Base-by-base conservation (phyloP, 2,888 invertebrate species). In the Macropis europaea region DNA sequence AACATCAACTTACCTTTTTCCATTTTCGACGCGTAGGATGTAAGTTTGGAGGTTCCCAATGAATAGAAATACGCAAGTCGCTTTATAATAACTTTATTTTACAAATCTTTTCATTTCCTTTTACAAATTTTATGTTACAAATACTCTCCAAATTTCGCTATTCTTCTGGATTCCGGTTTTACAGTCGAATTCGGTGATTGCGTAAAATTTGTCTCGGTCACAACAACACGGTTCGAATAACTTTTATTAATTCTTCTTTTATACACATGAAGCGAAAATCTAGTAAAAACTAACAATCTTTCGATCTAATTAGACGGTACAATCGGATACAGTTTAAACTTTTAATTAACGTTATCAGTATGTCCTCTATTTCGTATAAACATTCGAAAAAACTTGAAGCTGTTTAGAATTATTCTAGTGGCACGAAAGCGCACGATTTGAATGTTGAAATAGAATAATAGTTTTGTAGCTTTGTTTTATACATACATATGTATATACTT, bases 81-180 rank as follows among this genome's bases (percentile, higher is more conserved):
- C 34, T 54, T 70, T 54, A 48, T 47, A 30, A 38, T 70, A 48
- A 34, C 9, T 70, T 70, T 69, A 69, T 69, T 69, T 69, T 69
- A 69, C 70, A 69, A 69, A 69, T 45, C 34, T 17, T 57, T 45
- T 19, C 34, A 28, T 70, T 70, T 59, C 34, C 47, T 42, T 54
- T 70, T 70, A 70, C 54, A 71, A 71, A 71, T 70, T n/a, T 54
- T 70, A 70, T 60, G 11, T 54, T 70, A 70, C 53, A 70, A 70
- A 42, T 43, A 45, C 26, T 43, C 6, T 17, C 13, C 36, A 24
- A 60, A 19, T 54, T 60, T 34, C 30, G 19, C 34, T 43, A 38
- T 22, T 34, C 42, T 38, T 40, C 34, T 47, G 47, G 15, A 40
- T 63, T 11, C 48, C 48, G 38, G 40, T 45, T 15, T 26, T 13